Base-by-base conservation (phyloP, 2,888 invertebrate genomes). In the Cetonia aurata region DNA sequence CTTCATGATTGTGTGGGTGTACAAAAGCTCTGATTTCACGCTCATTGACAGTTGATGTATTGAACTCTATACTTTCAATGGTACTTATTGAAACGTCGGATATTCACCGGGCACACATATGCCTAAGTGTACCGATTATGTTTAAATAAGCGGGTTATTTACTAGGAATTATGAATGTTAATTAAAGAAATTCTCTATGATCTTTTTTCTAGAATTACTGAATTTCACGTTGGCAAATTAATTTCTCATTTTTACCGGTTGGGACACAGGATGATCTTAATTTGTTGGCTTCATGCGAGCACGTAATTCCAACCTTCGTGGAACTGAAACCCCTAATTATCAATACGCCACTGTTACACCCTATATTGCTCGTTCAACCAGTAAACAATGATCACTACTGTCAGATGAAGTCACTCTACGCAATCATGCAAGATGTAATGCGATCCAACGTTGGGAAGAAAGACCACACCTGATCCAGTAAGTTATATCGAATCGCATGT, bases 401-500 rank as follows among this genome's bases (percentile, higher is more conserved):
- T 79, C 77, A 75, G 77, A 79, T 80, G 79, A 78, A 80, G 77
- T 81, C 80, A 77, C 77, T 77, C 78, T 77, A 79, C 76, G 75
- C 76, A 76, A 53, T 76, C 78, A 79, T 75, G 78, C 76, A 75
- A 74, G 73, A 76, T 75, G 80, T 80, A 80, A 81, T 77, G 76
- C 78, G 78, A 82, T 81, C 80, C 81, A 74, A 44, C 44, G 71
- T 17, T 55, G 42, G 66, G 42, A 19, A 50, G 48, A 72, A 72
- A 72, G 80, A 81, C 81, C 81, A 82, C 82, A 82, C 82, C 82
- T 82, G 82, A 81, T 79, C 77, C 74, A 72, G 71, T 70, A 74
- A 62, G 48, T 62, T 62, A 62, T 33, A 62, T 50, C 62, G 62
- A 62, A 48, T 60, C 60, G 25, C 60, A 48, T 48, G 50, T 33